A percentile compares a stretch with the other conserved stretches of the same genome.
Evolutionary conservation across 2,797 vertebrate species (phyloP).

Genomic region (Crenichthys baileyi): DNA sequence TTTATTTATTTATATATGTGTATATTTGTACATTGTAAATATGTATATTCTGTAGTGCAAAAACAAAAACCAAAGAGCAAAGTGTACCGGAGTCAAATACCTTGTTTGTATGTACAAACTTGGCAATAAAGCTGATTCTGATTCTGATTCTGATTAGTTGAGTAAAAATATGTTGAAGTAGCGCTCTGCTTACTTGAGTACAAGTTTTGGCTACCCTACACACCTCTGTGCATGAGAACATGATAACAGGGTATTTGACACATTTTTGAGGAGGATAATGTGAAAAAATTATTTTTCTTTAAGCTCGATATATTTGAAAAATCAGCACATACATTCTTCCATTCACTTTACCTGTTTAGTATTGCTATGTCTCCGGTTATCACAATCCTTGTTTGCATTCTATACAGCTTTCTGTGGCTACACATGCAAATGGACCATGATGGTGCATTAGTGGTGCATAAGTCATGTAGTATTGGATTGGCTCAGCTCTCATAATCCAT

Average conservation of each 20-base stretch:
- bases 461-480: not conserved
- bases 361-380: not conserved
- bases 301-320: not conserved
- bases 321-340: not conserved
- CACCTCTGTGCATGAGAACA: not conserved
- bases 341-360: not conserved
- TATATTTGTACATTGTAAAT: too few relatives aligned
- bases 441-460: not conserved
- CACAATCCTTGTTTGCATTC: not conserved
- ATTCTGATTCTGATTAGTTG: too few relatives aligned
- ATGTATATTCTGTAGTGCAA: too few relatives aligned
- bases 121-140: too few relatives aligned
- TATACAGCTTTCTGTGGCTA: not conserved
- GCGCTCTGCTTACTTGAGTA: not conserved
- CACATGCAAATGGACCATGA: not conserved
- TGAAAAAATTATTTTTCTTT: not conserved
- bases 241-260: not conserved
- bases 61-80: too few relatives aligned
- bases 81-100: too few relatives aligned
- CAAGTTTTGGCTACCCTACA: not conserved
- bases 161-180: not conserved
- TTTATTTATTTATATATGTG: too few relatives aligned
- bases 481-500: conserved; percentile 1
- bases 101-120: too few relatives aligned
- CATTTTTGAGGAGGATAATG: not conserved